phyloP scores from a whole-genome alignment of 2,113 vertebrate species.

The Aptenodytes forsteri region DNA sequence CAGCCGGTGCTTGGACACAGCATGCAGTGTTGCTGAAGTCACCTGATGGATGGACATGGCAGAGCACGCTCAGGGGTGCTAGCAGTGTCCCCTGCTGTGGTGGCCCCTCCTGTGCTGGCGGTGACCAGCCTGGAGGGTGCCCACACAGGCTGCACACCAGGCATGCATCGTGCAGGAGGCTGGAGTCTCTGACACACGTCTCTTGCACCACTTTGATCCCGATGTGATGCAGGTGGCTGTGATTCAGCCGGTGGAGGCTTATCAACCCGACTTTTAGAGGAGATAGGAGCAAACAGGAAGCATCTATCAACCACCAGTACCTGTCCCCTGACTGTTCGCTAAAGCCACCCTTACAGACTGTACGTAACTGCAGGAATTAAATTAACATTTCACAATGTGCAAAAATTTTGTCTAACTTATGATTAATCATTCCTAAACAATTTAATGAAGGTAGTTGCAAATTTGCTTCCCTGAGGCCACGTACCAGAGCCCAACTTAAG shows the following conservation, averaged over 20 bases:
- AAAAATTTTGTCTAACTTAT: not conserved
- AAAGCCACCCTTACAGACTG: not conserved
- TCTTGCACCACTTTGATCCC: not conserved
- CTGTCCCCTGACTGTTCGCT: not conserved
- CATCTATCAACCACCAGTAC: not conserved
- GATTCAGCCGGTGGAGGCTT: not conserved
- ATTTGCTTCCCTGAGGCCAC: slow-evolving; percentile 55
- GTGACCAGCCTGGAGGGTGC: not conserved
- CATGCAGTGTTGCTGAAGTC: accelerated
- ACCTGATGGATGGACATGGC: accelerated
- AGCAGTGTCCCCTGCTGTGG: accelerated
- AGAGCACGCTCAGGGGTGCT: not conserved
- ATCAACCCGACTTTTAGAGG: not conserved
- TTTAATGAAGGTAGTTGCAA: slow-evolving; percentile 50
- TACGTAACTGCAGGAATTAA: not conserved
- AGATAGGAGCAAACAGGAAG: not conserved
- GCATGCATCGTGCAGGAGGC: accelerated
- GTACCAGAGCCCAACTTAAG: not conserved
- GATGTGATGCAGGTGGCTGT: not conserved
- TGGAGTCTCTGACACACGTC: accelerated
- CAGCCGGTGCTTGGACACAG: not conserved
- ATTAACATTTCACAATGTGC: not conserved
- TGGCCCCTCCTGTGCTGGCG: accelerated
- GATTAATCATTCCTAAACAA: slow-evolving; percentile 55
- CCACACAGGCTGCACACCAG: accelerated